Evolutionary conservation across 2,797 vertebrate genomes (phyloP).

Genomic region (Gallinago solitaria): DNA sequence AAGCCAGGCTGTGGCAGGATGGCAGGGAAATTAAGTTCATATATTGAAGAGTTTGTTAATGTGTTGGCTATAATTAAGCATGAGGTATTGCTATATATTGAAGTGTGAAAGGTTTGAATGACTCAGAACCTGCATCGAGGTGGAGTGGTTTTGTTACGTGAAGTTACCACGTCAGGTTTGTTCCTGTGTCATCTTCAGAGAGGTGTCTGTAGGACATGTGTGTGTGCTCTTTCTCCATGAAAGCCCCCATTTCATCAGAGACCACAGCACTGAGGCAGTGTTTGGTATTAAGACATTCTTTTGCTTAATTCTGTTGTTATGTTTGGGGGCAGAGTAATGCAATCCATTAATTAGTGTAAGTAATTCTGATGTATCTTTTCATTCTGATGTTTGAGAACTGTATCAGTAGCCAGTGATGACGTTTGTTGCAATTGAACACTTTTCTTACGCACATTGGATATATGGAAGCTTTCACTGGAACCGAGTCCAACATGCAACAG

Average conservation of each 20-base stretch:
- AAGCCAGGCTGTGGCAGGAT: neutral
- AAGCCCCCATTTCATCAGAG: neutral
- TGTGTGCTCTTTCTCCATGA: neutral
- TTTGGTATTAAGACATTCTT: neutral
- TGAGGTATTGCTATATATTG: neutral
- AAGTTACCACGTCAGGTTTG: neutral
- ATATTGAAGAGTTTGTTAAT: neutral
- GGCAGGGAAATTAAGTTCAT: neutral
- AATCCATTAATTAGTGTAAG: neutral
- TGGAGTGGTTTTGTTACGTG: neutral
- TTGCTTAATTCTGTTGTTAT: neutral
- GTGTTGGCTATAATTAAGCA: neutral
- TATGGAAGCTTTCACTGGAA: neutral
- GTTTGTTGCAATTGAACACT: neutral
- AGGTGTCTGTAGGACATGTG: neutral
- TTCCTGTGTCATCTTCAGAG: neutral
- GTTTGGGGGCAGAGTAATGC: neutral
- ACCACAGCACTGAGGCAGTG: neutral
- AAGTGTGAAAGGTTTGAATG: neutral
- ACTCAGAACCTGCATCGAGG: neutral
- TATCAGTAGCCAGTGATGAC: neutral
- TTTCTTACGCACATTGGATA: neutral
- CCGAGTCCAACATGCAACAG: neutral
- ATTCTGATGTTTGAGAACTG: neutral
- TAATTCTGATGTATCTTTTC: neutral